phyloP scores from a whole-genome alignment of 2,888 invertebrate genomes.

The Eristalis arbustorum region DNA sequence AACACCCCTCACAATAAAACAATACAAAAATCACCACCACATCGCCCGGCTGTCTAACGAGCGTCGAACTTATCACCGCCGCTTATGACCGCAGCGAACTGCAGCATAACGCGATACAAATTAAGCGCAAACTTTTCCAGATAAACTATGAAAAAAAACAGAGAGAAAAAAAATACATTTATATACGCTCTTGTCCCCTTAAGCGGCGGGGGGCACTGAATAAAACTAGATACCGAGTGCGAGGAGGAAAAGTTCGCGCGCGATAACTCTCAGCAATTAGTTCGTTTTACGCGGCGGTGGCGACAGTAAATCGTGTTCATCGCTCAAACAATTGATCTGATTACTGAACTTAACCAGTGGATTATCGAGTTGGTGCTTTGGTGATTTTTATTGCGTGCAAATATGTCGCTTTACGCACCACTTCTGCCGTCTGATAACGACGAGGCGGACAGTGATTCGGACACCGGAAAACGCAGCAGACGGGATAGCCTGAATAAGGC shows the following conservation, averaged over 20 bases:
- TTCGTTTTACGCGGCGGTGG: conserved; percentile 23
- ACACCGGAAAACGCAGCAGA: conserved; percentile 23
- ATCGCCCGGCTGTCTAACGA: conserved; percentile 21
- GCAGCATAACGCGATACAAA: conserved; percentile 23
- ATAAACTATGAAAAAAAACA: conserved; percentile 22
- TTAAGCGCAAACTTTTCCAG: conserved; percentile 31
- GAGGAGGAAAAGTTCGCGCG: conserved; percentile 26
- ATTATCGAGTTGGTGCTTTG: not conserved
- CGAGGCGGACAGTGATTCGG: not conserved
- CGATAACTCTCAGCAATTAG: conserved; percentile 36
- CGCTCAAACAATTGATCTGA: conserved; percentile 30
- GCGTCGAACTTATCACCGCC: not conserved
- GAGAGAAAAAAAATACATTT: conserved; percentile 2
- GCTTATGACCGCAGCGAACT: conserved; percentile 27
- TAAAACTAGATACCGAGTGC: conserved; percentile 31
- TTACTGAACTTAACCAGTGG: not conserved
- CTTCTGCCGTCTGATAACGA: conserved; percentile 59
- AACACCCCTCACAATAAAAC: not conserved
- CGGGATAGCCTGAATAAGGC: conserved; percentile 38
- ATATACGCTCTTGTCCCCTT: conserved; percentile 24
- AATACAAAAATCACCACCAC: not conserved
- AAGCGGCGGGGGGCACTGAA: not conserved
- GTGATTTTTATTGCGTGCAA: conserved; percentile 23
- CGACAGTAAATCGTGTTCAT: conserved; percentile 31
- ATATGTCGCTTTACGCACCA: conserved; percentile 56